Conservation (phyloP, 2,888 invertebrate species). For the Andricus curvator region DNA sequence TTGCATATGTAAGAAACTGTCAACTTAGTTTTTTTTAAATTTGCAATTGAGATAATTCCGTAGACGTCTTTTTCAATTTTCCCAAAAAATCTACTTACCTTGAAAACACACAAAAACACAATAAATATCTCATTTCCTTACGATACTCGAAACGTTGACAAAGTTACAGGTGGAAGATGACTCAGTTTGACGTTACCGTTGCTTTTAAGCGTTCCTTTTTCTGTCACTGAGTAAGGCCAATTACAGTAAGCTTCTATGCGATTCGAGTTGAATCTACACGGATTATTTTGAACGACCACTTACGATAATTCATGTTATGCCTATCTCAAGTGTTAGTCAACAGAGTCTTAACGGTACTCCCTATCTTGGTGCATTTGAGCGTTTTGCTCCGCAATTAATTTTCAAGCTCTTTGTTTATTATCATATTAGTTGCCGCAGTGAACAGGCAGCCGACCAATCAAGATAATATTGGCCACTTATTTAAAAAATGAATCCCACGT, state of each 20-base stretch:
- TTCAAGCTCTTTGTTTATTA: constrained; percentile 45
- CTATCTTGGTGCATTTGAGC: background rate
- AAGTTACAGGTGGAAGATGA: constrained; percentile 17
- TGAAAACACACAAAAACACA: too few relatives aligned
- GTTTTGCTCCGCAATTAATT: constrained; percentile 7
- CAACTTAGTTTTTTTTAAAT: too few relatives aligned
- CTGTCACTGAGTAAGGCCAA: constrained; percentile 20
- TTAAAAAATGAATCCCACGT: constrained; percentile 47
- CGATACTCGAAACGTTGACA: constrained; percentile 7
- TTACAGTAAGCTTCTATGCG: constrained; percentile 3
- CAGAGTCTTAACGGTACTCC: constrained; percentile 17
- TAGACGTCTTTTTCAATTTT: too few relatives aligned
- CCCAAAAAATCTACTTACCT: too few relatives aligned
- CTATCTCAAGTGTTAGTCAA: constrained; percentile 15
- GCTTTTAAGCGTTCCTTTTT: constrained; percentile 14
- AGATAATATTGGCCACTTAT: constrained; percentile 53
- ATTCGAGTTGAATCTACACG: constrained; percentile 12
- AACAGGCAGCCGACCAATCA: constrained; percentile 52
- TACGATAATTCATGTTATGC: constrained; percentile 17
- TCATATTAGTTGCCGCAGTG: constrained; percentile 56
- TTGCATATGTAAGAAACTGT: too few relatives aligned
- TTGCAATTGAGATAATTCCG: too few relatives aligned
- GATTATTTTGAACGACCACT: background rate
- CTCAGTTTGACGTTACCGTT: constrained; percentile 19
- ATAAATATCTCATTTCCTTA: background rate